Conservation (phyloP, 1,140 invertebrate species). For the Apocrypta bakeri region DNA sequence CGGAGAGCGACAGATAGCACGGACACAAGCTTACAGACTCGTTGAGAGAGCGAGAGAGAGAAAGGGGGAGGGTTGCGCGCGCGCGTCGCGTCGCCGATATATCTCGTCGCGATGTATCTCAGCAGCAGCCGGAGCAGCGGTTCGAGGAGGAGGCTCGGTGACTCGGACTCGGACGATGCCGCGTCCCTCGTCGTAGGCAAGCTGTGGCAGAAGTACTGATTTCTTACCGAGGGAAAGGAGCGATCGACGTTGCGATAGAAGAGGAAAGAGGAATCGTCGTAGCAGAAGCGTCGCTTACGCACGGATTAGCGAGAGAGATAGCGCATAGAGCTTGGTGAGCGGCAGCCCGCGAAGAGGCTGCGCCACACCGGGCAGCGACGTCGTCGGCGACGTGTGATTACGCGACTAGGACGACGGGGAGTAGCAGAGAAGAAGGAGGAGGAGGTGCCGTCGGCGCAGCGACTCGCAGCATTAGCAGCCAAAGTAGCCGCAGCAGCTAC, state of each 20-base stretch:
- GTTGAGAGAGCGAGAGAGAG: constrained; percentile 1
- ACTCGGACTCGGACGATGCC: not conserved
- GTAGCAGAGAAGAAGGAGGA: not conserved
- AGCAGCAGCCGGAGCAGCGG: not conserved
- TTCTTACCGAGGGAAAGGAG: too few relatives aligned
- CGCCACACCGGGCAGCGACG: constrained; percentile 51
- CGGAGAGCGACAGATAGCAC: constrained; percentile 1
- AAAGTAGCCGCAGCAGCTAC: constrained; percentile 15
- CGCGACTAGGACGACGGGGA: not conserved
- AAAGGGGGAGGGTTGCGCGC: not conserved
- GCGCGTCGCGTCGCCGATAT: not conserved
- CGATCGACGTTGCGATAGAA: not conserved
- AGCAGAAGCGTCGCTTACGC: too few relatives aligned
- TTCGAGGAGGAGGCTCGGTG: constrained; percentile 8
- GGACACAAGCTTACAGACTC: not conserved
- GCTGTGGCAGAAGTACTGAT: not conserved
- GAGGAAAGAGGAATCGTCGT: not conserved
- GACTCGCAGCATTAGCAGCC: constrained; percentile 22
- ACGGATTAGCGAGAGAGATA: not conserved
- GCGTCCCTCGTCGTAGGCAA: not conserved
- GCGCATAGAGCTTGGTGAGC: not conserved
- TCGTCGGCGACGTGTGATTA: not conserved
- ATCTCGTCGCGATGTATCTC: not conserved
- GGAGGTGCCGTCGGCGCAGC: not conserved
- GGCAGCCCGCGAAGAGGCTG: constrained; percentile 33